Conservation (phyloP, 1,140 invertebrate species). For the Drosophila virilis region DNA sequence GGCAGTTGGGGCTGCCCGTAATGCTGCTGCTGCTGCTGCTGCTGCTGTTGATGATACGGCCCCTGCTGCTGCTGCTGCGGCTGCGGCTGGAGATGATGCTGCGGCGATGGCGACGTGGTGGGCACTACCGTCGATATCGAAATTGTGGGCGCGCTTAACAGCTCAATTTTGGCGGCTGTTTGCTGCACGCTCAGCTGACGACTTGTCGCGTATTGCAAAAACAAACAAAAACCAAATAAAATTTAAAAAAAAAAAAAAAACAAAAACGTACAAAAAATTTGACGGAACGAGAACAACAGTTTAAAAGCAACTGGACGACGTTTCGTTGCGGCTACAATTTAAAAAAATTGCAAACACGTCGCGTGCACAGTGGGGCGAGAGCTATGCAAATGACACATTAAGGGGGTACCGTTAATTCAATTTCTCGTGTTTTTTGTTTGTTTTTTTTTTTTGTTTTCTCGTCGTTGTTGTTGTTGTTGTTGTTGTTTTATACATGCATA, state of each 20-base stretch:
- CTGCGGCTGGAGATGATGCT: slow-evolving; percentile 32
- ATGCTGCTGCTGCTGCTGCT: slow-evolving; percentile 51
- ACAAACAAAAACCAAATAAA: slow-evolving; percentile 8
- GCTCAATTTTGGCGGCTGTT: slow-evolving; percentile 84
- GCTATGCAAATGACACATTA: background rate
- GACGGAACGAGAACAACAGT: slow-evolving; percentile 14
- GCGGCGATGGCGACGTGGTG: slow-evolving; percentile 55
- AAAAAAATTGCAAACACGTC: slow-evolving; percentile 19
- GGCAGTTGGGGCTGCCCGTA: slow-evolving; percentile 38
- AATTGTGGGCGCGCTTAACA: slow-evolving; percentile 80
- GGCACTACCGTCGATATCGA: slow-evolving; percentile 80
- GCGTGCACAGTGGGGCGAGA: slow-evolving; percentile 27
- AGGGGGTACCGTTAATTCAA: background rate
- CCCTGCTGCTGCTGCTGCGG: slow-evolving; percentile 32
- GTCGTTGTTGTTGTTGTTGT: slow-evolving; percentile 33
- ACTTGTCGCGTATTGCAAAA: slow-evolving; percentile 76
- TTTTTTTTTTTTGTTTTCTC: slow-evolving; percentile 19
- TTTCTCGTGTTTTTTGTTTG: background rate
- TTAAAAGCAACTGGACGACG: slow-evolving; percentile 38
- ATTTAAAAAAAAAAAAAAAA: background rate
- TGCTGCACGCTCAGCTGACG: slow-evolving; percentile 66
- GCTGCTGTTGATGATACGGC: slow-evolving; percentile 36
- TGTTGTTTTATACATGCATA: slow-evolving; percentile 38
- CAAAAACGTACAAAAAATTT: background rate
- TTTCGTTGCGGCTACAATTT: slow-evolving; percentile 26